Base-by-base conservation (phyloP, 2,797 vertebrate species). In the Margarornis squamiger region DNA sequence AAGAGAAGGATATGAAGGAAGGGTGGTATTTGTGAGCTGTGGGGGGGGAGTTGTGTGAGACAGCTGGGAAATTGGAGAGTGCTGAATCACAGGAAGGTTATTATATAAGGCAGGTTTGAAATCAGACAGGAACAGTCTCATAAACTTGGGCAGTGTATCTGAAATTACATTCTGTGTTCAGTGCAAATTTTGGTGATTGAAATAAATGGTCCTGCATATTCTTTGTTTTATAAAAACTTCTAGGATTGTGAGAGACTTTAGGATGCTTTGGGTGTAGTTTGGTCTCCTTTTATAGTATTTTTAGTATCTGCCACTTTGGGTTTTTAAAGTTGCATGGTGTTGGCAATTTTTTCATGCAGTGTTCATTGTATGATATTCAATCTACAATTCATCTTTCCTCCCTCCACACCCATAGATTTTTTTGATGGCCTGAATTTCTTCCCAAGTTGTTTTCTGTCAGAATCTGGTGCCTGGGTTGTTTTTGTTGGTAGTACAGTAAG, bases 41-140 rank as follows among this genome's bases (percentile, higher is more conserved):
- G 61, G 54, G 49, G 84, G 49, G 84, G 74, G 74, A 94, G 51
- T 86, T 86, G 32, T 88, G 66, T 70, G 54, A 89, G 71, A 22
- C 59, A 67, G 66, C 48, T 67, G 87, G 91, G 81, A 63, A 67
- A 41, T 7, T 82, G 81, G 74, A 80, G 89, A 79, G 27, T 91
- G 74, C 85, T 89, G 92, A 82, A 77, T 95, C 90, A 88, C 75
- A 77, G 52, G 57, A n/a, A 67, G 48, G 11, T 68, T 77, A 13
- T 96, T 96, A 86, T 5, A 32, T 90, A 94, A 95, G 32, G 20
- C 82, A 93, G 91, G 61, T 83, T 78, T 90, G 54, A 71, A 90
- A 61, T 48, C 62, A 76, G 61, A 27, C 62, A 54, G 85, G 67
- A 79, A 7, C 36, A 38, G 34, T 29, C 7, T 70, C 55, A 29